These are phyloP conservation scores for Cabera pusaria DNA, from an alignment of 2,888 invertebrate genomes.

Conservation along the genomic window DNA sequence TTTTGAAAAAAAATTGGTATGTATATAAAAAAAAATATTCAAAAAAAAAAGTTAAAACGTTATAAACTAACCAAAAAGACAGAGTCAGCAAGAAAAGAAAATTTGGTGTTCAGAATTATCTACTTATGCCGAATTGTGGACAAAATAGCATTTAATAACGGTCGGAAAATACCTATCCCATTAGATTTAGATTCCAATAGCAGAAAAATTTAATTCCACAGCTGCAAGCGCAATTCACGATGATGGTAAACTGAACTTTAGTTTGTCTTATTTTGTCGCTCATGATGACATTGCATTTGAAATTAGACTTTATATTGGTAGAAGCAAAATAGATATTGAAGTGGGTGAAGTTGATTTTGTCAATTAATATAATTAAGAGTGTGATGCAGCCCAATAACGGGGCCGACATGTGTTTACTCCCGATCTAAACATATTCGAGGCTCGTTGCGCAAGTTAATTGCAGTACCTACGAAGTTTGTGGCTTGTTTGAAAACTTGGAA, in stretches of 20 bases:
- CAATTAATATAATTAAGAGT: slow-evolving; percentile 69
- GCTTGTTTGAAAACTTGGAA: slow-evolving; percentile 28
- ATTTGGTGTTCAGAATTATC: no score
- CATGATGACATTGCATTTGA: slow-evolving; percentile 15
- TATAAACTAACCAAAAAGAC: background rate
- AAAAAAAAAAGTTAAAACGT: slow-evolving; percentile 11
- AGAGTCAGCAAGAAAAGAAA: no score
- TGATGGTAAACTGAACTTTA: slow-evolving; percentile 3
- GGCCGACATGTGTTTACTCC: slow-evolving; percentile 57
- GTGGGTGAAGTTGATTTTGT: slow-evolving; percentile 35
- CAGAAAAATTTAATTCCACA: slow-evolving; percentile 8
- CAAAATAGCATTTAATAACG: no score
- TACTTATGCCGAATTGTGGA: no score
- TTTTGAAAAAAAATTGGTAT: no score
- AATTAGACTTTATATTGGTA: slow-evolving; percentile 11
- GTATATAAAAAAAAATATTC: no score
- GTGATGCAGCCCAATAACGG: slow-evolving; percentile 53
- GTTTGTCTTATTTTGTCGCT: slow-evolving; percentile 6
- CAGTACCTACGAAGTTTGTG: slow-evolving; percentile 39
- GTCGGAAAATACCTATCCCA: no score
- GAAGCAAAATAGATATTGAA: slow-evolving; percentile 21
- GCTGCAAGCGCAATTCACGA: slow-evolving; percentile 1
- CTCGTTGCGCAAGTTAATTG: slow-evolving; percentile 53
- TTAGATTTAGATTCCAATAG: slow-evolving; percentile 9
- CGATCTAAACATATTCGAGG: slow-evolving; percentile 36